Evolutionary conservation across 2,797 vertebrate species (phyloP), one percentile per base, ranked within the genome.

Genomic region (Sebastolobus alascanus): DNA sequence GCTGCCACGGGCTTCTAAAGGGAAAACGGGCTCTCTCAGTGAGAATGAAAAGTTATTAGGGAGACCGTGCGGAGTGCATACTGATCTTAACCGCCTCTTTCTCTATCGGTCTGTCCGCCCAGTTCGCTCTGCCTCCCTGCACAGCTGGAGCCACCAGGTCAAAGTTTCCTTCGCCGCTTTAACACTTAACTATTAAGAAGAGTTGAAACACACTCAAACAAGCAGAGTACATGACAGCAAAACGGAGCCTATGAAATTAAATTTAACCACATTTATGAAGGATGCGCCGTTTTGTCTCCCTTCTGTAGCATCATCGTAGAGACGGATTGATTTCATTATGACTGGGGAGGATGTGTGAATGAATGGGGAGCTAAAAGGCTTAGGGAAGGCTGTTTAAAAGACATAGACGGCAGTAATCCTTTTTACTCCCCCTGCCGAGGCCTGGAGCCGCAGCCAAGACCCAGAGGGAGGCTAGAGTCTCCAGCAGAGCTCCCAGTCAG

Each of bases 331-430:
- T 93, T 94, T 91, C 76, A 84, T 87, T 87, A 87, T 87, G 89
- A 90, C 77, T 59, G 72, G 59, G 65, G 79, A 91, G 81, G 79
- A 84, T 79, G 66, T 58, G 76, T 65, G 77, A 85, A 88, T 92
- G 89, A 93, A 93, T 90, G 79, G 83, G 58, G 71, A 85, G 87
- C 88, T 94, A 92, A 94, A 94, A 92, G 92, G 93, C 92, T 93
- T 92, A 94, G 86, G 71, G 78, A 92, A 88, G 91, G 87, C 89
- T 93, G 92, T 94, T 93, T 93, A 94, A 94, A 92, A 90, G 90
- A 94, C 92, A 91, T 86, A 89, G 89, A 91, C 46, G 40, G 86
- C 90, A 79, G 76, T 94, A 93, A 94, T 94, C 91, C 90, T 86
- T 91, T 91, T 92, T 92, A 93, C 85, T 89, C 40, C 87, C 87